Base-by-base conservation (phyloP, 1,140 invertebrate species). In the Notospermus geniculatus region DNA sequence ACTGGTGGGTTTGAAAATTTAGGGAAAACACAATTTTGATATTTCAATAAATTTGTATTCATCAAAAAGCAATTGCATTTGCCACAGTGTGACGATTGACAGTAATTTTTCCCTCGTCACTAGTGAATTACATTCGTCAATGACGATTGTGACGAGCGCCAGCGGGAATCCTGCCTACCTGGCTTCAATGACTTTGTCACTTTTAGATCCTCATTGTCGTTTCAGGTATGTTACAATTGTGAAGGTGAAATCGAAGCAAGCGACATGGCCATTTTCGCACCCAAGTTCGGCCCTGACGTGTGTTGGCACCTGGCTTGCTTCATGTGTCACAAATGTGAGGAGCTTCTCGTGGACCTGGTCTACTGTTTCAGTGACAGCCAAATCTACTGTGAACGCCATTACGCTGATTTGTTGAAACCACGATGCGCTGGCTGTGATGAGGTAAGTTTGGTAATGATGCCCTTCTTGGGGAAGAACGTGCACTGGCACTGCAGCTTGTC, bases 371-470 rank as follows among this genome's bases (percentile, higher is more conserved):
- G 92, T 66, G 64, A 72, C 30, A 66, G 70, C 50, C 86, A 89
- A 45, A 84, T 98, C 0, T 98, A 93, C 81, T 98, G 96, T 79
- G 93, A 95, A 17, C 80, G 96, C 23, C 95, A 98, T 80, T 95
- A 98, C 80, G 95, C 95, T 4, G 95, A 98, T 84, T 91, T 90
- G 0, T 86, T 96, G 45, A 97, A 97, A 74, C 95, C 95, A 0
- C 82, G 96, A 50, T 98, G 96, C 81, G 93, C 92, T 4, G 91
- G 92, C 13, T 98, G 95, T 80, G 95, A 98, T 84, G 95, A 98
- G 89, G 92, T 95, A 77, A 84, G 80, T 72, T 87, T 86, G 28
- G 81, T 85, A 50, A 78, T 84, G n/a, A 50, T 9, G 25, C n/a
- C n/a, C 46, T 23, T 50, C 46, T 5, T n/a, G n/a, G 46, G 25